phyloP scores from a whole-genome alignment of 2,797 vertebrate species.

The Linurgus olivaceus region DNA sequence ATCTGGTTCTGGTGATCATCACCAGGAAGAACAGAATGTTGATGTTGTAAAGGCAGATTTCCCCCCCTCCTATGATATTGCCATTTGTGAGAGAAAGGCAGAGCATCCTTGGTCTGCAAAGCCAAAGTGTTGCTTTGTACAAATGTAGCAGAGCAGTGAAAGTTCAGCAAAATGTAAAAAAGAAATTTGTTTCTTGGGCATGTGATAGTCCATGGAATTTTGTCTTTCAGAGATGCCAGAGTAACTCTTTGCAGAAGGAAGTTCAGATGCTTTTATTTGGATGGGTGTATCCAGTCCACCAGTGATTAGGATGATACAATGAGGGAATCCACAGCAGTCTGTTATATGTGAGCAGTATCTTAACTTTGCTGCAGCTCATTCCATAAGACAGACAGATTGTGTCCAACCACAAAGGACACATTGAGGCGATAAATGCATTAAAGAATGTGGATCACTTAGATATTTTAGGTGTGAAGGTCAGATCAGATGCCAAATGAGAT shows the following conservation, averaged over 20 bases:
- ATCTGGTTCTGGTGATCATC: not conserved
- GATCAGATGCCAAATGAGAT: not conserved
- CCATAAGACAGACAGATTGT: not conserved
- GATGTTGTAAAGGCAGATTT: not conserved
- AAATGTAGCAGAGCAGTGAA: fast-evolving
- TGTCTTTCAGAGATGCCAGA: not conserved
- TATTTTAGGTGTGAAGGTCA: not conserved
- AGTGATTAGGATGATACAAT: not conserved
- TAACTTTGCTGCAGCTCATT: not conserved
- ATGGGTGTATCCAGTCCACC: not conserved
- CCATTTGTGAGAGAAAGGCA: not conserved
- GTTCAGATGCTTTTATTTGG: not conserved
- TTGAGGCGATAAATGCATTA: not conserved
- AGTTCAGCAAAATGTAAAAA: not conserved
- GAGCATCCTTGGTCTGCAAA: not conserved
- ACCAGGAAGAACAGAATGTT: not conserved
- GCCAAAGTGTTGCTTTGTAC: fast-evolving
- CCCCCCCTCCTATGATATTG: not conserved
- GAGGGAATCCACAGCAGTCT: not conserved
- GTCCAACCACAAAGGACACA: not conserved
- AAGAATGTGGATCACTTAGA: not conserved
- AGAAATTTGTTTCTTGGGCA: not conserved
- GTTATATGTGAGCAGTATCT: not conserved
- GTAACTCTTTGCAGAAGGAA: not conserved
- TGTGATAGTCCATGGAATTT: not conserved